phyloP scores from a whole-genome alignment of 2,888 invertebrate genomes.

The Carabus problematicus region DNA sequence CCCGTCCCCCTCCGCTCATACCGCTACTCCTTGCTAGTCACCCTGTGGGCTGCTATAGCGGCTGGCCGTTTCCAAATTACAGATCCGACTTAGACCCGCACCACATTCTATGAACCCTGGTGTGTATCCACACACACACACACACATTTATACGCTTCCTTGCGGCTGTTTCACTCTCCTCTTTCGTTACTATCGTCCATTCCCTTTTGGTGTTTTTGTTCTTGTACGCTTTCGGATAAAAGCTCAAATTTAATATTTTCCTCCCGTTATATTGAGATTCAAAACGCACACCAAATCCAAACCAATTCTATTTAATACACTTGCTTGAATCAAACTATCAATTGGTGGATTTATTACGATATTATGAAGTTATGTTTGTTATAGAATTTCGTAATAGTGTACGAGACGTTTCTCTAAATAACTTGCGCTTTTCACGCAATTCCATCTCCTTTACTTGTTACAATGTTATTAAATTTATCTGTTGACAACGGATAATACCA shows the following conservation, averaged over 20 bases:
- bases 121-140: no score
- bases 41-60: not conserved
- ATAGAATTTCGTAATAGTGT: no score
- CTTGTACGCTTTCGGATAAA: slow-evolving; percentile 27
- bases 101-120: not conserved
- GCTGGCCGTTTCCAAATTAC: slow-evolving; percentile 4
- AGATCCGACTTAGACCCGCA: slow-evolving; percentile 26
- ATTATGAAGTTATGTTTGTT: no score
- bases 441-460: no score
- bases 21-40: not conserved
- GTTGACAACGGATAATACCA: no score
- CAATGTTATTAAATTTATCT: no score
- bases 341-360: no score
- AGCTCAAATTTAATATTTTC: slow-evolving; percentile 28
- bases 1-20: slow-evolving; percentile 8
- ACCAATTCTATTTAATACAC: no score
- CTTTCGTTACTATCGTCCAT: not conserved
- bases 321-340: no score
- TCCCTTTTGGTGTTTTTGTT: slow-evolving; percentile 24
- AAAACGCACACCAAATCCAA: no score
- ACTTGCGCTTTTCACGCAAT: no score
- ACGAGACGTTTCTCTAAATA: no score
- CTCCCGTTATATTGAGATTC: slow-evolving; percentile 29
- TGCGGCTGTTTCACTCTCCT: not conserved
- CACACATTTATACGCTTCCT: not conserved